Evolutionary conservation across 2,888 invertebrate species (phyloP), one percentile per base, ranked within the genome.

Genomic region (Ophion ventricosus): DNA sequence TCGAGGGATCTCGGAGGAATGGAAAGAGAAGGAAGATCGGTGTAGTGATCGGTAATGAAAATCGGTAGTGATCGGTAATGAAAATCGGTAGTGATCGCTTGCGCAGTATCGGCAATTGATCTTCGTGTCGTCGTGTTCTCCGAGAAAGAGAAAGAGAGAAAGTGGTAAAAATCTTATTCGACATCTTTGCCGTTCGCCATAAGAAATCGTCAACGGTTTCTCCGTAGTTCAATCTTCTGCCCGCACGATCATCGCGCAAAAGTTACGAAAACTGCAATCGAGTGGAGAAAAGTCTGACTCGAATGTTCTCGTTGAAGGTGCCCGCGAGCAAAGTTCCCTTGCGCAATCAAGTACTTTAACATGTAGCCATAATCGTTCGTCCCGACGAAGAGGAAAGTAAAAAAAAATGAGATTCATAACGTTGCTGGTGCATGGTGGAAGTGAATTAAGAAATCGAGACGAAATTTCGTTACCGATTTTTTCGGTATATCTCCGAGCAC

Each of bases 401-500:
- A 54, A 26, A 75, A 75, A 66, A 67, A 57, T 17, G 23, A 74
- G 35, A 64, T 40, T 75, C 54, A 11, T 72, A 72, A 72, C 72
- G 40, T 23, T 20, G 35, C 57, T 75, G 23, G 23, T 29, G 35
- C 57, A 64, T 4, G 64, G 17, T 77, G 69, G 61, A 69, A 70
- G 29, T 54, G 63, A 29, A 54, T 76, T 63, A 66, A 40, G 61
- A 56, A 75, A 66, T 73, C 56, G 40, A 35, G 23, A 64, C 26
- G 43, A 54, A 81, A 72, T 66, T 72, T 63, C 43, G 66, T 78
- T 72, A 23, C 35, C 20, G 0, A 35, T 76, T 67, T 79, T 43
- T 35, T 63, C 72, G 35, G 20, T 35, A 49, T 76, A 49, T 54
- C 35, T 23, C 23, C 49, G 8, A 72, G 63, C 26, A 17, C 20